Percentiles rank a stretch among this genome's conserved stretches.
These are phyloP conservation scores for Diloba caeruleocephala DNA, from an alignment of 2,888 invertebrate species.

Conservation along the genomic window DNA sequence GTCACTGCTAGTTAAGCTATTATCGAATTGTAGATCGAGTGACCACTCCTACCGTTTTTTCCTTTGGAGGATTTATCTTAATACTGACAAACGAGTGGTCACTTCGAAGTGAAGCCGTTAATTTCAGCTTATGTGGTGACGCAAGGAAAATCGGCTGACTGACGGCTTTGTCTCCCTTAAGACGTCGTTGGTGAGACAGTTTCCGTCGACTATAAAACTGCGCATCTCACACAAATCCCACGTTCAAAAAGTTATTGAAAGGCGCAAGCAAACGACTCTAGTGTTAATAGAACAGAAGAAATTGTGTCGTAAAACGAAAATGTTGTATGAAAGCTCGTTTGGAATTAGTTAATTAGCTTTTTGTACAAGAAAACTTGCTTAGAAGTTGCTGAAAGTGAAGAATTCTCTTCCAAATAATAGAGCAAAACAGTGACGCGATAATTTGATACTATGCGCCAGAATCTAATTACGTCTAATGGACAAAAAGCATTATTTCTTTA, in stretches of 20 bases:
- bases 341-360: constrained; percentile 33
- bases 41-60: not conserved
- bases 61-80: not conserved
- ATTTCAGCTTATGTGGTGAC: constrained; percentile 4
- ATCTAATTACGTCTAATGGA: constrained; percentile 52
- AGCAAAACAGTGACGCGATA: constrained; percentile 22
- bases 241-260: constrained; percentile 7
- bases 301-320: constrained; percentile 24
- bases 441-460: constrained; percentile 33
- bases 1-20: constrained; percentile 3
- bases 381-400: constrained; percentile 20
- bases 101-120: constrained; percentile 5
- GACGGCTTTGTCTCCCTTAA: not conserved
- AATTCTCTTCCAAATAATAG: constrained; percentile 21
- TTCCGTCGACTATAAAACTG: not conserved
- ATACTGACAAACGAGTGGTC: constrained; percentile 1
- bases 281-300: constrained; percentile 5
- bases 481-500: constrained; percentile 38
- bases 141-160: not conserved
- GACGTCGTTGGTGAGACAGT: constrained; percentile 1
- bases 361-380: constrained; percentile 34
- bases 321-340: constrained; percentile 24
- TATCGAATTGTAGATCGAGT: not conserved
- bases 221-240: not conserved
- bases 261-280: constrained; percentile 6